Percentiles rank a stretch among this genome's conserved stretches.
Conservation (phyloP, 2,113 vertebrate species). For the Tenrec ecaudatus region DNA sequence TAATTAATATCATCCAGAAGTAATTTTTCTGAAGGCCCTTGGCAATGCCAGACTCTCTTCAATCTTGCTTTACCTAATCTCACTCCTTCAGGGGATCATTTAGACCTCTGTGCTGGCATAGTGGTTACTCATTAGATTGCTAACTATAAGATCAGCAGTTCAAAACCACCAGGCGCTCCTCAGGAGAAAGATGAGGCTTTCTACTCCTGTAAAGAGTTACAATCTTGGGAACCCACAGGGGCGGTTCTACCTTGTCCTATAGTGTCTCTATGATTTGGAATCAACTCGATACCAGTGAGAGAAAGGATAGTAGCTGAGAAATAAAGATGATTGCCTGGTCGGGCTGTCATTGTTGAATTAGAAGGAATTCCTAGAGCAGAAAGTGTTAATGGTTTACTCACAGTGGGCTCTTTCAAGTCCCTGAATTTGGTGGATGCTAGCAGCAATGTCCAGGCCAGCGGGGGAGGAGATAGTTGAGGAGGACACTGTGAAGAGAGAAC, state of each 20-base stretch:
- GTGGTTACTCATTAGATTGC: neutral
- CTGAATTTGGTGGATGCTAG: neutral
- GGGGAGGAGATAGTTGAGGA: neutral
- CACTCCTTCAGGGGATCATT: neutral
- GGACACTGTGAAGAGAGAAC: neutral
- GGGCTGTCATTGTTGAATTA: neutral
- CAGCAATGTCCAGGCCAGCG: neutral
- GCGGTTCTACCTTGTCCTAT: too few relatives aligned
- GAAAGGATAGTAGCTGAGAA: neutral
- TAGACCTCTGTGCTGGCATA: neutral
- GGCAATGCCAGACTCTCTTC: neutral
- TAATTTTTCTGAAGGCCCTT: neutral
- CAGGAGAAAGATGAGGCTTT: too few relatives aligned
- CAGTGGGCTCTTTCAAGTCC: neutral
- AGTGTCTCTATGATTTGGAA: too few relatives aligned
- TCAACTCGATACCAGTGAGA: too few relatives aligned
- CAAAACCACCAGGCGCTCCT: too few relatives aligned
- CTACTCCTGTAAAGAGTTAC: too few relatives aligned
- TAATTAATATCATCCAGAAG: neutral
- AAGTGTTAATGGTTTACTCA: slow-evolving; percentile 22
- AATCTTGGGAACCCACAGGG: too few relatives aligned
- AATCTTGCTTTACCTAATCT: neutral
- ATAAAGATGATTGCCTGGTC: neutral
- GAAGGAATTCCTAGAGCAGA: slow-evolving; percentile 22
- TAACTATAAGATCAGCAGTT: too few relatives aligned